Evolutionary conservation across 2,797 vertebrate genomes (phyloP).

Genomic region (Sebastolobus altivelis): DNA sequence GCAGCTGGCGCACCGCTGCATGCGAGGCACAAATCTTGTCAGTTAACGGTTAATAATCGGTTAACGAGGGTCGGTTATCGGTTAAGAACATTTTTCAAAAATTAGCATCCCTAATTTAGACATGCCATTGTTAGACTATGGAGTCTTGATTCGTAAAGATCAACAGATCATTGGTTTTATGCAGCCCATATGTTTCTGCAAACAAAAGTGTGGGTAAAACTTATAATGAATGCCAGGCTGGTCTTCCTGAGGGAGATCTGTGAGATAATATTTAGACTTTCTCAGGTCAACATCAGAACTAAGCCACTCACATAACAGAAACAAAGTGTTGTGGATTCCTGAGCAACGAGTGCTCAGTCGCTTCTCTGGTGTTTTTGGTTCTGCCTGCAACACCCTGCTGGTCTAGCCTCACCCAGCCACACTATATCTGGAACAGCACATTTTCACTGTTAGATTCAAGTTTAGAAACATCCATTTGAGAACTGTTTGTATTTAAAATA

Average conservation of each 20-base stretch:
- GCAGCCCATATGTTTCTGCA: neutral
- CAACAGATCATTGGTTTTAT: no score
- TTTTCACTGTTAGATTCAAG: neutral
- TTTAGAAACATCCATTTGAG: neutral
- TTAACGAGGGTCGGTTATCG: no score
- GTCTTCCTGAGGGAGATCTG: neutral
- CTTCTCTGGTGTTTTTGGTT: conserved; percentile 9
- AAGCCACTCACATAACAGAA: conserved; percentile 5
- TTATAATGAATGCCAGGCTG: neutral
- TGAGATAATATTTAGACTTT: conserved; percentile 5
- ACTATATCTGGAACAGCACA: neutral
- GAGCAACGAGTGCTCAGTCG: neutral
- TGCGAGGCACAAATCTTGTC: no score
- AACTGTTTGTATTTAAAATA: neutral
- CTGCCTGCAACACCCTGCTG: neutral
- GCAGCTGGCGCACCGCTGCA: no score
- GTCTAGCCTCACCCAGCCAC: neutral
- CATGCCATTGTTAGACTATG: no score
- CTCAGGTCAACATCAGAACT: conserved; percentile 9
- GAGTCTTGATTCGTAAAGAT: no score
- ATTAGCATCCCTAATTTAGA: no score
- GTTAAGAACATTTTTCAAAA: no score
- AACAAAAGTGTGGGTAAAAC: neutral
- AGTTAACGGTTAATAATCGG: no score
- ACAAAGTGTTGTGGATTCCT: neutral